Conservation (phyloP, 2,113 vertebrate genomes). For the Suricata suricatta region DNA sequence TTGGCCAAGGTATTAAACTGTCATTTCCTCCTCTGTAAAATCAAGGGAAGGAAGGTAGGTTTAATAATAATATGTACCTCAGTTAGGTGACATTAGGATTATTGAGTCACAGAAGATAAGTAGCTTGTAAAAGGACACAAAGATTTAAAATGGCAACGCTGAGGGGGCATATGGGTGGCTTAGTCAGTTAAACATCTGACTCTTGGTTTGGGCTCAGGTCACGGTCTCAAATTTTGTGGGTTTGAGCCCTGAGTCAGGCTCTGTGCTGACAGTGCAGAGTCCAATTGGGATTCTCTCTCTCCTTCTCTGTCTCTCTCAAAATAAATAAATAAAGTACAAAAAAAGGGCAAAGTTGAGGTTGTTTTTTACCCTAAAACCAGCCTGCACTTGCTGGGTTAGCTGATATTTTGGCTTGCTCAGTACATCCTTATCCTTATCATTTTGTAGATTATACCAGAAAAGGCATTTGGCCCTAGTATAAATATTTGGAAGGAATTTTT, state of each 20-base stretch:
- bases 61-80: not conserved
- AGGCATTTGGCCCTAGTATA: not conserved
- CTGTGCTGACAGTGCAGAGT: no score
- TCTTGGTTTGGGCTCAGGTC: no score
- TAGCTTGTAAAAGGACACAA: not conserved
- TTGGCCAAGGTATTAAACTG: not conserved
- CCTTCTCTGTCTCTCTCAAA: no score
- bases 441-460: not conserved
- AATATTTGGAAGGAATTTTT: not conserved
- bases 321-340: no score
- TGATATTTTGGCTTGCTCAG: not conserved
- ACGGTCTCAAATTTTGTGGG: no score
- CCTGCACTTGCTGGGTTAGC: not conserved
- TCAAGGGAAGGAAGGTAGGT: accelerated
- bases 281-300: no score
- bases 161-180: no score
- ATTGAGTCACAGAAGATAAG: not conserved
- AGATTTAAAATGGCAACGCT: not conserved
- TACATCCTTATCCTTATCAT: not conserved
- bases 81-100: not conserved
- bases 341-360: not conserved
- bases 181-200: no score
- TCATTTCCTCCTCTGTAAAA: not conserved
- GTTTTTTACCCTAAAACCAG: not conserved
- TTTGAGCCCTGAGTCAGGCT: no score